Conservation (phyloP, 2,797 vertebrate genomes). For the Lagocephalus sceleratus region DNA sequence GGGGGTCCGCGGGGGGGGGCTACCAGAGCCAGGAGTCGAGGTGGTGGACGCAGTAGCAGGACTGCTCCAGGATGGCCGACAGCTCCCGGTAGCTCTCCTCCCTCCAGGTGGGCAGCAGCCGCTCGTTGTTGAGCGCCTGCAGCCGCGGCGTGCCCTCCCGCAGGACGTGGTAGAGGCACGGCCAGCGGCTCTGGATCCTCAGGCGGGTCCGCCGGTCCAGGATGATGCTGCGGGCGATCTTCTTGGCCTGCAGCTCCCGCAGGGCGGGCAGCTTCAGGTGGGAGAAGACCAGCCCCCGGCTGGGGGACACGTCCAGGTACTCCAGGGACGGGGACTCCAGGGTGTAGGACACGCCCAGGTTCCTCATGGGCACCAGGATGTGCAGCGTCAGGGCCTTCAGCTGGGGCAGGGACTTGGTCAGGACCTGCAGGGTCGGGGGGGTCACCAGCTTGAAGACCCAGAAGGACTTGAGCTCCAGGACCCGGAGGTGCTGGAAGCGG, state of each 20-base stretch:
- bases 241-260: slow-evolving; percentile 80
- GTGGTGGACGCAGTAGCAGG: slow-evolving; percentile 84
- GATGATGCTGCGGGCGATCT: slow-evolving; percentile 81
- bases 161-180: slow-evolving; percentile 81
- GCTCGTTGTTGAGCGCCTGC: slow-evolving; percentile 81
- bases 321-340: slow-evolving; percentile 80
- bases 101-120: slow-evolving; percentile 78
- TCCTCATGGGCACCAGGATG: slow-evolving; percentile 81
- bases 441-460: slow-evolving; percentile 84
- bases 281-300: slow-evolving; percentile 81
- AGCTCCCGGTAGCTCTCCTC: slow-evolving; percentile 76
- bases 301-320: slow-evolving; percentile 82
- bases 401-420: slow-evolving; percentile 78
- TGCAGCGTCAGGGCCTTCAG: slow-evolving; percentile 80
- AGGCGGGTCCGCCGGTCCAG: slow-evolving; percentile 79
- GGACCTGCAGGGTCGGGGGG: slow-evolving; percentile 73
- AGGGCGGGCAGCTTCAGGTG: slow-evolving; percentile 77
- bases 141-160: slow-evolving; percentile 79
- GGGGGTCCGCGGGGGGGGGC: no score
- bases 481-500: slow-evolving; percentile 79
- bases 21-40: slow-evolving; percentile 85
- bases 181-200: slow-evolving; percentile 82
- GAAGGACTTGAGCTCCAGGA: slow-evolving; percentile 84
- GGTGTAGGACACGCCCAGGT: slow-evolving; percentile 81
- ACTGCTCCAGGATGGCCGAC: slow-evolving; percentile 77